These are phyloP conservation scores for Epinephelus malabaricus DNA, from an alignment of 2,797 vertebrate genomes.

Conservation along the genomic window DNA sequence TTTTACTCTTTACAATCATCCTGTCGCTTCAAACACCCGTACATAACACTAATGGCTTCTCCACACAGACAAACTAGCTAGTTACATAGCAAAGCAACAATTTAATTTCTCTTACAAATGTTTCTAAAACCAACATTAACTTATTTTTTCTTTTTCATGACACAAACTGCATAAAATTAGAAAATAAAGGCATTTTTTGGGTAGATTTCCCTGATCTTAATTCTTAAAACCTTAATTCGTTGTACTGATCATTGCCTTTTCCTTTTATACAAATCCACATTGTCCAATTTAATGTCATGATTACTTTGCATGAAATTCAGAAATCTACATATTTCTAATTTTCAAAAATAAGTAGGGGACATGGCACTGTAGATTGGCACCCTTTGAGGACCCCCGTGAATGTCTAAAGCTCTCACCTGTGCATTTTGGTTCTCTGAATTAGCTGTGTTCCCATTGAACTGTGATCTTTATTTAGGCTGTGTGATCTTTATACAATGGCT, in stretches of 20 bases:
- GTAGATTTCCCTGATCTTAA: background rate
- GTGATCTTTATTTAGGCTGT: too few relatives aligned
- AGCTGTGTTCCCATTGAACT: background rate
- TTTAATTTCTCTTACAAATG: background rate
- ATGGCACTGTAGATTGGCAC: too few relatives aligned
- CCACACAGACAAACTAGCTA: background rate
- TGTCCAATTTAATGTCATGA: background rate
- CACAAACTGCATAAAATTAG: background rate
- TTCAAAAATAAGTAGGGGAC: background rate
- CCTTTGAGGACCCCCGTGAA: too few relatives aligned
- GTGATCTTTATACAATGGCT: too few relatives aligned
- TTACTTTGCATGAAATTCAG: background rate
- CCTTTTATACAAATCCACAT: background rate
- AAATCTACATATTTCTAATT: background rate
- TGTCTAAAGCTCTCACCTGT: too few relatives aligned
- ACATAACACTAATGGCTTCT: background rate
- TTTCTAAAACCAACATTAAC: background rate
- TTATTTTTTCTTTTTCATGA: background rate
- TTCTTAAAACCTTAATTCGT: background rate
- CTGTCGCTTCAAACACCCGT: background rate
- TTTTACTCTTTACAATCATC: slow-evolving; percentile 23
- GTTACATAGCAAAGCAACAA: too few relatives aligned
- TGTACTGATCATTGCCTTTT: background rate
- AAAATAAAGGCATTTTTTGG: background rate
- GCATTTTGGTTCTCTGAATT: too few relatives aligned